Percentiles rank a stretch among this genome's conserved stretches.
Evolutionary conservation across 2,888 invertebrate genomes (phyloP).

Genomic region (Hanleya hanleyi): DNA sequence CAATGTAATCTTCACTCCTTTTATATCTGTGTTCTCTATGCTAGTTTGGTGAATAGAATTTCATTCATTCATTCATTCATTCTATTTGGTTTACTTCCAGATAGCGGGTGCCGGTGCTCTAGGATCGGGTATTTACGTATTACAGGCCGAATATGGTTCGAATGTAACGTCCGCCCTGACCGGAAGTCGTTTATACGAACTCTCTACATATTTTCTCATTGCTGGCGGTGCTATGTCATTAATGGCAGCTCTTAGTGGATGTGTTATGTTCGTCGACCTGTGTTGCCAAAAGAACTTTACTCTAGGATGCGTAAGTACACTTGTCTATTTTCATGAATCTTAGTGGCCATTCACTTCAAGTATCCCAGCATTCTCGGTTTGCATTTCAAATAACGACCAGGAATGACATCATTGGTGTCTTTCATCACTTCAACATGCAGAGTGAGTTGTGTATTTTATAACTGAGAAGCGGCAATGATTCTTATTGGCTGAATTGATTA

Average conservation of each 20-base stretch:
- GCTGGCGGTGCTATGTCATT: not conserved
- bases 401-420: too few relatives aligned
- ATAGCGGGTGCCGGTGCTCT: not conserved
- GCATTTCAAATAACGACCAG: too few relatives aligned
- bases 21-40: too few relatives aligned
- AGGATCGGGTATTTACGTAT: not conserved
- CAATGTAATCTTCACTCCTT: too few relatives aligned
- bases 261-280: not conserved
- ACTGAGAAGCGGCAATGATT: too few relatives aligned
- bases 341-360: too few relatives aligned
- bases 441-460: too few relatives aligned
- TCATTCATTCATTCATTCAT: not conserved
- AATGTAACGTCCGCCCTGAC: not conserved
- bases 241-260: not conserved
- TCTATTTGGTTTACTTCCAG: not conserved
- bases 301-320: constrained; percentile 1
- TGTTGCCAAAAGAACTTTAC: not conserved
- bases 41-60: not conserved
- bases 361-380: too few relatives aligned
- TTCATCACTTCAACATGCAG: too few relatives aligned
- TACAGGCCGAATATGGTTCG: not conserved
- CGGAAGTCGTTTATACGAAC: not conserved
- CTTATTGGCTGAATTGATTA: too few relatives aligned
- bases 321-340: too few relatives aligned
- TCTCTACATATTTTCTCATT: not conserved